Evolutionary conservation across 2,113 vertebrate species (phyloP).

Genomic region (Shinisaurus crocodilurus): DNA sequence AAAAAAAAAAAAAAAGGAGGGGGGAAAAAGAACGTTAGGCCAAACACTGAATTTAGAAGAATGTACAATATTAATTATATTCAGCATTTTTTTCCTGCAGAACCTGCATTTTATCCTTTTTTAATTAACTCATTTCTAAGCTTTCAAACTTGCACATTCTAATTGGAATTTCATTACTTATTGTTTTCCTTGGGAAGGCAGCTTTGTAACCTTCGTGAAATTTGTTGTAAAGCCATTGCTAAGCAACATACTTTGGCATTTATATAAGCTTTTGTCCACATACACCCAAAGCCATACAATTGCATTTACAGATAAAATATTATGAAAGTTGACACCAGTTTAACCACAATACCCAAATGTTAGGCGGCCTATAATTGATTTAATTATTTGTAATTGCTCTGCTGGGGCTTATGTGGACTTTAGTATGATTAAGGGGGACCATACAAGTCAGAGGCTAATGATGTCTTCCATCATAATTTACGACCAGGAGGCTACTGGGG

Average conservation of each 20-base stretch:
- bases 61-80: conserved; percentile 57
- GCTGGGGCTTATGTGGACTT: conserved; percentile 84
- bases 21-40: background rate
- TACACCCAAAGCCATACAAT: conserved; percentile 69
- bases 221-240: conserved; percentile 80
- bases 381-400: conserved; percentile 96
- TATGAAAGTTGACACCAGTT: conserved; percentile 81
- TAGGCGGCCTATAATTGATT: conserved; percentile 92
- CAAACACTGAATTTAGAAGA: conserved; percentile 23
- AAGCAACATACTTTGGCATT: conserved; percentile 81
- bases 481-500: conserved; percentile 75
- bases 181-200: conserved; percentile 85
- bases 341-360: conserved; percentile 79
- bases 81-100: conserved; percentile 54
- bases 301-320: conserved; percentile 91
- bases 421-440: conserved; percentile 74
- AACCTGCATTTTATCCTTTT: conserved; percentile 79
- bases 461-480: conserved; percentile 84
- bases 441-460: conserved; percentile 77
- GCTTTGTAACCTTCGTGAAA: conserved; percentile 75
- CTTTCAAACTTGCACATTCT: conserved; percentile 78
- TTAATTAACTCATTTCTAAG: conserved; percentile 83
- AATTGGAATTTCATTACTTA: conserved; percentile 85
- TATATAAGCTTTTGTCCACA: conserved; percentile 77
- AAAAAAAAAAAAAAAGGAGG: conserved; percentile 28